Conservation (phyloP, 2,113 vertebrate genomes). For the Saccopteryx bilineata region DNA sequence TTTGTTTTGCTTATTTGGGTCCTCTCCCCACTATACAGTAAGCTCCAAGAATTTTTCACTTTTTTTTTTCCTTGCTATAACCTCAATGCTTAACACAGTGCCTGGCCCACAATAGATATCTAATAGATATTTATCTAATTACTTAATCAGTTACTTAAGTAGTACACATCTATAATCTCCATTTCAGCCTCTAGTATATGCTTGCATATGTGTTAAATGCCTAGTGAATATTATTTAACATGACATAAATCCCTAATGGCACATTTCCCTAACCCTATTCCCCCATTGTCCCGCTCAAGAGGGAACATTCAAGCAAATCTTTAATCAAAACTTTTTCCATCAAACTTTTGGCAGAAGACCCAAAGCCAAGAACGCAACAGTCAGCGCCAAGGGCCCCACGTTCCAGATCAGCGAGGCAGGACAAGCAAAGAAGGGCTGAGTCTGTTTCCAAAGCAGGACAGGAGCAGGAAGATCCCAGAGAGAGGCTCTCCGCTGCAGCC, state of each 20-base stretch:
- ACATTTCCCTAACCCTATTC: not conserved
- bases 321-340: not conserved
- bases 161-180: not conserved
- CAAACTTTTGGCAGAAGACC: not conserved
- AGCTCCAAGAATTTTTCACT: not conserved
- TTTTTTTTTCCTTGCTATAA: not conserved
- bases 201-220: not conserved
- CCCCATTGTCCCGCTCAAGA: not conserved
- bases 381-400: not conserved
- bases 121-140: not conserved
- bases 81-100: not conserved
- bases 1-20: not conserved
- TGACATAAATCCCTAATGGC: not conserved
- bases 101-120: not conserved
- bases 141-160: not conserved
- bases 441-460: not conserved
- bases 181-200: not conserved
- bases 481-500: not conserved
- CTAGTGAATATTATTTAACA: not conserved
- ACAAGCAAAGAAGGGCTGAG: too few species aligned
- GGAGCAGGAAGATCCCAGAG: rapidly evolving
- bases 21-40: not conserved
- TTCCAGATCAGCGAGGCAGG: not conserved
- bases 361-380: not conserved
- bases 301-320: not conserved